Evolutionary conservation across 2,888 invertebrate species (phyloP).

Genomic region (Pseudococcus longispinus): DNA sequence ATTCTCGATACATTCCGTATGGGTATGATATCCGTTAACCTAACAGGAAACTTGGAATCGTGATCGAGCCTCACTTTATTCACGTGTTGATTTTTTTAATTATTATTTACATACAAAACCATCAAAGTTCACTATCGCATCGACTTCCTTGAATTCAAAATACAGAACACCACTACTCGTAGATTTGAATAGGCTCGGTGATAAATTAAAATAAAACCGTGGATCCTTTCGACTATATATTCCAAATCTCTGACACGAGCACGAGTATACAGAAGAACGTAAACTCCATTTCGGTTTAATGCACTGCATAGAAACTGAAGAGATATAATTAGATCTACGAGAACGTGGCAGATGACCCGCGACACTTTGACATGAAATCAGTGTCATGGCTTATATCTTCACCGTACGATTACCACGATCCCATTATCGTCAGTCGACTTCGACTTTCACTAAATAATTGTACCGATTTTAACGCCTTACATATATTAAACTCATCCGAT

Average conservation of each 20-base stretch:
- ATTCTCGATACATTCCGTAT: neutral
- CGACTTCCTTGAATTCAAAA: neutral
- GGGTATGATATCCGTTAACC: neutral
- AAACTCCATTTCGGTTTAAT: neutral
- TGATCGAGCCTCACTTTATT: neutral
- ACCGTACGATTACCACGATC: neutral
- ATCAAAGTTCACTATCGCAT: neutral
- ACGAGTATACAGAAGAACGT: neutral
- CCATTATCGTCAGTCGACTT: neutral
- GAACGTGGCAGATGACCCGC: constrained; percentile 28
- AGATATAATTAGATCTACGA: constrained; percentile 21
- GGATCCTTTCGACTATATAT: neutral
- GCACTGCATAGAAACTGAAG: neutral
- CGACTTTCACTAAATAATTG: constrained; percentile 24
- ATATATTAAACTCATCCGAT: neutral
- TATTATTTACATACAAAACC: neutral
- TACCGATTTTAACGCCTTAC: constrained; percentile 15
- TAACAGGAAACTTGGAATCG: neutral
- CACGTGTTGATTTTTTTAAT: neutral
- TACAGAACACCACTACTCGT: neutral
- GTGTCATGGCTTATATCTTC: constrained; percentile 24
- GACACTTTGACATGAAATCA: constrained; percentile 28
- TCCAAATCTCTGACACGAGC: too few relatives aligned
- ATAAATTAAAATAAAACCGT: neutral
- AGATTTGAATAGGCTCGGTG: neutral